phyloP scores from a whole-genome alignment of 2,113 vertebrate genomes.

The Peromyscus maniculatus region DNA sequence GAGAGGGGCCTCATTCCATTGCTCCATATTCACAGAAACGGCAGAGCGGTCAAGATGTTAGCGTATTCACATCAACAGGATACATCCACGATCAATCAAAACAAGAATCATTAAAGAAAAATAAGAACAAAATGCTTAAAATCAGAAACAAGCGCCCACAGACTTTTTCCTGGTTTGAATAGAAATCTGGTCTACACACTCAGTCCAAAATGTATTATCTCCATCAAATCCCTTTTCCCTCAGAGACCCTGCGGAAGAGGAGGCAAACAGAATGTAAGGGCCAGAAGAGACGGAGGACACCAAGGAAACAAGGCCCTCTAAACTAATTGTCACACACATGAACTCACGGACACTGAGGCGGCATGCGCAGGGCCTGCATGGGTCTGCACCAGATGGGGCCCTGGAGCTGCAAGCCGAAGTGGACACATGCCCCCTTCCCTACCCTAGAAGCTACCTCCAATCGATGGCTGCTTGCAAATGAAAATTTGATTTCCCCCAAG shows the following conservation, averaged over 20 bases:
- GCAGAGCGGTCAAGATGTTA: background rate
- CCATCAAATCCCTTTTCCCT: background rate
- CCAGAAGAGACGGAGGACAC: background rate
- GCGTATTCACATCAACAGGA: background rate
- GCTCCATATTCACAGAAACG: background rate
- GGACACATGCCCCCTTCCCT: background rate
- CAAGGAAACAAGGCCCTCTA: background rate
- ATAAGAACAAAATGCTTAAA: background rate
- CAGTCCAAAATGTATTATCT: background rate
- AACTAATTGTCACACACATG: background rate
- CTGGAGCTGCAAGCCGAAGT: background rate
- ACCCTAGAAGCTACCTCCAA: background rate
- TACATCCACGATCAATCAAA: background rate
- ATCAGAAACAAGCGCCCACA: background rate
- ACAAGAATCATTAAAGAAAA: background rate
- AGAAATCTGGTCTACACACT: background rate
- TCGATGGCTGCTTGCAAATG: background rate
- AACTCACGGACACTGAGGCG: background rate
- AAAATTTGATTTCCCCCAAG: background rate
- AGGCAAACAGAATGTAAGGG: background rate
- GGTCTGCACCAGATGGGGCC: background rate
- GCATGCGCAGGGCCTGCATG: background rate
- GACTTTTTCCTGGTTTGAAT: background rate
- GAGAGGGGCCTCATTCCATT: no score
- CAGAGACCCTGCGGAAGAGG: background rate